Evolutionary conservation across 1,140 invertebrate genomes (phyloP).

Genomic region (Nilaparvata lugens): DNA sequence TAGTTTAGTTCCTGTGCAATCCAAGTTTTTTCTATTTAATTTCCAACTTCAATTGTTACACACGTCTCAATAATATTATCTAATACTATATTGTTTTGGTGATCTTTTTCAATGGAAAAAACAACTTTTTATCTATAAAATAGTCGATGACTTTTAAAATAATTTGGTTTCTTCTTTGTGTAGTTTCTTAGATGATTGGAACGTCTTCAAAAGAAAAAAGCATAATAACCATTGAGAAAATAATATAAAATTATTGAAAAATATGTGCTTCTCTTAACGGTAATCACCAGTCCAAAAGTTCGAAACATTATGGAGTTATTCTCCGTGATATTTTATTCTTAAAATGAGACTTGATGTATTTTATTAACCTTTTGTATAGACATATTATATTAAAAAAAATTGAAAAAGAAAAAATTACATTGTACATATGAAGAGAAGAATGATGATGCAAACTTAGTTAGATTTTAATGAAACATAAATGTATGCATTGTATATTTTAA

Average conservation of each 20-base stretch:
- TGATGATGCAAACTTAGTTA: slow-evolving; percentile 12
- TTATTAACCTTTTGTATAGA: slow-evolving; percentile 17
- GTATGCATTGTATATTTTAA: slow-evolving; percentile 20
- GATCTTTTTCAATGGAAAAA: no score
- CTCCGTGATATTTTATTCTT: not conserved
- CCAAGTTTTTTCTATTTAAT: no score
- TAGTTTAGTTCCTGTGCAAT: no score
- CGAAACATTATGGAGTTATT: not conserved
- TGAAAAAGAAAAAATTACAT: not conserved
- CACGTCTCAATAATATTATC: no score
- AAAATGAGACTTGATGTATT: slow-evolving; percentile 17
- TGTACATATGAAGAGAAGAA: not conserved
- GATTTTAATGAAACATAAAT: slow-evolving; percentile 17
- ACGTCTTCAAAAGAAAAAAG: not conserved
- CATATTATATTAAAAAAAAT: not conserved
- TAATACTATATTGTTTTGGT: no score
- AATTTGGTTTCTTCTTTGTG: no score
- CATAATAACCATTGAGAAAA: slow-evolving; percentile 1
- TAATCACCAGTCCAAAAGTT: not conserved
- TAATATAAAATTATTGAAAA: not conserved
- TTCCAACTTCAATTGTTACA: no score
- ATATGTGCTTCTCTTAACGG: not conserved
- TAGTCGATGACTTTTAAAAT: no score
- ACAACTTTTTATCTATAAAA: no score
- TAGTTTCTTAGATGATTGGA: not conserved